Conservation (phyloP, 2,797 vertebrate genomes). For the Phoeniculus purpureus region DNA sequence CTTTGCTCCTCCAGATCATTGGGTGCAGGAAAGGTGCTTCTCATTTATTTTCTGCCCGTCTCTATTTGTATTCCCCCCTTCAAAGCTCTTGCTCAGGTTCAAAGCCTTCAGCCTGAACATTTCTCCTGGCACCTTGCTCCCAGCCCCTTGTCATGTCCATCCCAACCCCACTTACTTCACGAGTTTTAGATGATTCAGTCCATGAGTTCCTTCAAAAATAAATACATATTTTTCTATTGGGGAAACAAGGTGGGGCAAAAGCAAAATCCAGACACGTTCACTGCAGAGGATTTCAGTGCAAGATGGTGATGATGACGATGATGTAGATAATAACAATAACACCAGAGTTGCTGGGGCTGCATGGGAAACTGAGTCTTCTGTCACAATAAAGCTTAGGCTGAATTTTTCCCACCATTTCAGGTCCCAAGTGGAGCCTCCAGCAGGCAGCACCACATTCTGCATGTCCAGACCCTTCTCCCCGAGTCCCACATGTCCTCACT, state of each 20-base stretch:
- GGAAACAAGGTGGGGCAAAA: background rate
- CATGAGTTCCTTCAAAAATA: background rate
- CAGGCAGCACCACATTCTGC: background rate
- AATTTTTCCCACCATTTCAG: background rate
- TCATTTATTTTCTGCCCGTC: background rate
- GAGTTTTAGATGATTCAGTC: background rate
- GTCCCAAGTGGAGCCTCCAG: accelerated
- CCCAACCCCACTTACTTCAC: background rate
- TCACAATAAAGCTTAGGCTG: background rate
- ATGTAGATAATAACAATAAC: no score
- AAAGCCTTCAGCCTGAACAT: background rate
- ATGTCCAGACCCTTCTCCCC: background rate
- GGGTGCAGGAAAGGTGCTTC: background rate
- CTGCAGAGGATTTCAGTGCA: background rate
- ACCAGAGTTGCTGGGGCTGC: background rate
- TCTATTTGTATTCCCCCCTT: background rate
- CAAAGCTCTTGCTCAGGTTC: background rate
- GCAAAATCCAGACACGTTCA: background rate
- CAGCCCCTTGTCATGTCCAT: background rate
- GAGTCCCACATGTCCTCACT: accelerated
- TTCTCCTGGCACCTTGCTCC: background rate
- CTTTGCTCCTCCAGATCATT: background rate
- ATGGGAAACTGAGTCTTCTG: background rate
- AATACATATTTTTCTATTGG: accelerated
- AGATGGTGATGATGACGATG: background rate